These are phyloP conservation scores for Semaprochilodus insignis DNA, from an alignment of 2,797 vertebrate genomes.

Conservation along the genomic window DNA sequence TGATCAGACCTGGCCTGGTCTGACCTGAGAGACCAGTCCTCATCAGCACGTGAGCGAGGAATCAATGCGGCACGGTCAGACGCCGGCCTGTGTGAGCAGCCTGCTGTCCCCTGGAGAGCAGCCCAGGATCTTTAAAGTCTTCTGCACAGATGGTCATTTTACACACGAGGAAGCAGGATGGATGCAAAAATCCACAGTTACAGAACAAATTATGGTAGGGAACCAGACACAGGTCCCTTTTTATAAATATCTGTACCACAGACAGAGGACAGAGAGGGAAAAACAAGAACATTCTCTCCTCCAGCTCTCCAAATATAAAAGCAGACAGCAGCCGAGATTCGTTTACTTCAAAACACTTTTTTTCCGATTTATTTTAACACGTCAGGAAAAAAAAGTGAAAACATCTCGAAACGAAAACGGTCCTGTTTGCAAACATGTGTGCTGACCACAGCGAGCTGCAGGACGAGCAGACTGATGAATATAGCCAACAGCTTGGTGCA, in stretches of 20 bases:
- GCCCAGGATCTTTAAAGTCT: conserved; percentile 48
- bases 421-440: conserved; percentile 25
- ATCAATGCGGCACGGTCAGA: conserved; percentile 47
- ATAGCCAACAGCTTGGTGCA: background rate
- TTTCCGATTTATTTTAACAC: conserved; percentile 22
- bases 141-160: conserved; percentile 67
- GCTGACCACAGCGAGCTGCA: conserved; percentile 29
- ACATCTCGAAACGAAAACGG: background rate
- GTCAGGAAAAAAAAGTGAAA: conserved; percentile 3
- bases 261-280: conserved; percentile 56
- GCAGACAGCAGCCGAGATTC: conserved; percentile 57
- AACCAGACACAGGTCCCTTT: conserved; percentile 69
- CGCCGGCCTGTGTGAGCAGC: conserved; percentile 14
- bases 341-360: conserved; percentile 51
- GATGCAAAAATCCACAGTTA: conserved; percentile 71
- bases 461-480: background rate
- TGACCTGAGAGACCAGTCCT: background rate
- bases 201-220: conserved; percentile 66
- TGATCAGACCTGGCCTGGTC: background rate
- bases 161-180: conserved; percentile 66
- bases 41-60: conserved; percentile 26
- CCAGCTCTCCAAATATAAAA: conserved; percentile 70
- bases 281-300: conserved; percentile 75
- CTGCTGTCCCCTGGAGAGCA: conserved; percentile 23
- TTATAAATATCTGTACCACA: conserved; percentile 78